Base-by-base conservation (phyloP, 2,797 vertebrate genomes). In the Fistularia commersonii region DNA sequence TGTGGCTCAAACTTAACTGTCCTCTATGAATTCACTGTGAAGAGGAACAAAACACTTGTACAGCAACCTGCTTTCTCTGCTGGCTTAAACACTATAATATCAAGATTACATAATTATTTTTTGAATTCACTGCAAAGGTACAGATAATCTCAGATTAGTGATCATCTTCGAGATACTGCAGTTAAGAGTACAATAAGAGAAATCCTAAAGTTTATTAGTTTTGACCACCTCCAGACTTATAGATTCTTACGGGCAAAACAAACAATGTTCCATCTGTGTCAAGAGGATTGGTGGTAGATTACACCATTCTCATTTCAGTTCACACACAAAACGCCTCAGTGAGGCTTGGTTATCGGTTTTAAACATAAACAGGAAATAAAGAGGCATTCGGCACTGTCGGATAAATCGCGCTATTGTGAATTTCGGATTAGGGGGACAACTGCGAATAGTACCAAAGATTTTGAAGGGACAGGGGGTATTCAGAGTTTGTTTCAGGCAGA, bases 351-450 rank as follows among this genome's bases (percentile, higher is more conserved):
- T 71, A 71, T 76, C 67, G 62, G 60, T 75, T 72, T 72, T 61
- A 49, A 67, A 62, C 58, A 72, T 51, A 65, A 66, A 74, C 53
- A 54, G 58, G 44, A 47, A 63, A 71, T 51, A 61, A 70, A 54
- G 8, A 71, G 39, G 32, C 32, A 41, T 32, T 52, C 54, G 54
- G 49, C 57, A 59, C 52, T 45, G 66, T 54, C 45, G 49, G 40
- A 23, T 23, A 64, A 69, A 60, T 72, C 57, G 59, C 52, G 47
- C 37, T 32, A 52, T 72, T 74, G 59, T 64, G 59, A 61, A 66
- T 65, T 32, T 58, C 45, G 74, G 76, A 83, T 81, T 80, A 64
- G 61, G 57, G 58, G 69, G 44, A 43, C 57, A 46, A 39, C 61
- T 57, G 46, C 61, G 74, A 64, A 50, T 57, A 39, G 47, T 8